Conservation (phyloP, 2,888 invertebrate species). For the Fabriciana adippe region DNA sequence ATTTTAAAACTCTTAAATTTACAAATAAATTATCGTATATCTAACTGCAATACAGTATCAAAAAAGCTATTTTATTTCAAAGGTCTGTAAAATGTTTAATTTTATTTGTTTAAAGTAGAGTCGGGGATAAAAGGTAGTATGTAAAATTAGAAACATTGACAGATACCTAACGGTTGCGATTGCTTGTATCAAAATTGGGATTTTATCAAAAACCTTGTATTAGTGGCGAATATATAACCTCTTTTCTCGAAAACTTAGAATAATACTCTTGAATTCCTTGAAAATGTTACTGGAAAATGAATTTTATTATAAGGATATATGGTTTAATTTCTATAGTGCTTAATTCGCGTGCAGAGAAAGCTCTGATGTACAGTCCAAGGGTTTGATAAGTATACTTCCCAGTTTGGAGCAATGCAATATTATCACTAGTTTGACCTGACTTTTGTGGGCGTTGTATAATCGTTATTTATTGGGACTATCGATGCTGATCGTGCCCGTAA, state of each 20-base stretch:
- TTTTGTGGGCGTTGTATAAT: conserved; percentile 64
- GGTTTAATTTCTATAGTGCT: conserved; percentile 31
- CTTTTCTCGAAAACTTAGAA: conserved; percentile 35
- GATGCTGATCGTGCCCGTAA: conserved; percentile 43
- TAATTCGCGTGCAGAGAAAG: conserved; percentile 56
- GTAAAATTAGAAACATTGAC: conserved; percentile 28
- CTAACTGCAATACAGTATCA: too few species aligned
- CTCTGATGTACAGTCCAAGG: conserved; percentile 62
- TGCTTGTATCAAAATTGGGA: conserved; percentile 49
- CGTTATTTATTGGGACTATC: conserved; percentile 54
- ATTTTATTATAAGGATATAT: conserved; percentile 26
- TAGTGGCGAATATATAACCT: conserved; percentile 46
- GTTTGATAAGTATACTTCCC: conserved; percentile 73
- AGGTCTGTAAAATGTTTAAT: too few species aligned
- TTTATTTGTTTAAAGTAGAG: too few species aligned
- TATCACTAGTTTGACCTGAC: conserved; percentile 65
- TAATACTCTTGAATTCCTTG: conserved; percentile 36
- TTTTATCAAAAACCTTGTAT: conserved; percentile 49
- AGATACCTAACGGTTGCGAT: conserved; percentile 46
- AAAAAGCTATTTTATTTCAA: too few species aligned
- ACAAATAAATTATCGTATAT: too few species aligned
- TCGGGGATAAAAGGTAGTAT: too few species aligned
- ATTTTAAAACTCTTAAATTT: too few species aligned
- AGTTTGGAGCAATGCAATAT: conserved; percentile 68
- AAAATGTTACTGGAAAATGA: conserved; percentile 21